Percentiles rank a stretch among this genome's conserved stretches.
Evolutionary conservation across 2,113 vertebrate species (phyloP).

Genomic region (Petrocephalus zakoni): DNA sequence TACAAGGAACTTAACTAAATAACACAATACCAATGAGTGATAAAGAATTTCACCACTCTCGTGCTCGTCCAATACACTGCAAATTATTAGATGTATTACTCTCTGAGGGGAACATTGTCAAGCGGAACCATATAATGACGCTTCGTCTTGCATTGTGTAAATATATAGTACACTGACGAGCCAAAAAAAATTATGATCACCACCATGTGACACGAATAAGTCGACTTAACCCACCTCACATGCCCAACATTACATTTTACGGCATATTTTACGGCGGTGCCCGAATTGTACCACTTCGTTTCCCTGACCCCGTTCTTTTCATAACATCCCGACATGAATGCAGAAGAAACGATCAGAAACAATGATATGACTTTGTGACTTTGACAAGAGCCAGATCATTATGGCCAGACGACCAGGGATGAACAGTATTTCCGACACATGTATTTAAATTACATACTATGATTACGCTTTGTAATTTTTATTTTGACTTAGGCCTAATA

Average conservation of each 20-base stretch:
- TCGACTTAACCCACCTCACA: neutral
- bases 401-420: too few species aligned
- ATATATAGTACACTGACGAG: neutral
- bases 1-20: neutral
- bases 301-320: too few species aligned
- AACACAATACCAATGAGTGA: neutral
- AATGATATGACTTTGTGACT: too few species aligned
- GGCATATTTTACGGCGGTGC: too few species aligned
- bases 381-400: too few species aligned
- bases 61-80: neutral
- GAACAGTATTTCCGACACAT: neutral
- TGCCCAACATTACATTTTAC: too few species aligned
- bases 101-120: neutral
- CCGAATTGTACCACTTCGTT: too few species aligned
- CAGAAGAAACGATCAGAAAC: too few species aligned
- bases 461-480: too few species aligned
- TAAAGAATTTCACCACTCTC: neutral
- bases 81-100: neutral
- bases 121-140: neutral
- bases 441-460: neutral
- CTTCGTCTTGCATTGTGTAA: neutral
- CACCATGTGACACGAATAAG: neutral
- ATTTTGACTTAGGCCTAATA: too few species aligned
- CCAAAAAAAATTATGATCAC: neutral
- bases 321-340: too few species aligned